A percentile compares a stretch with the other conserved stretches of the same genome.
phyloP scores from a whole-genome alignment of 2,888 invertebrate genomes.

The Lysandra coridon region DNA sequence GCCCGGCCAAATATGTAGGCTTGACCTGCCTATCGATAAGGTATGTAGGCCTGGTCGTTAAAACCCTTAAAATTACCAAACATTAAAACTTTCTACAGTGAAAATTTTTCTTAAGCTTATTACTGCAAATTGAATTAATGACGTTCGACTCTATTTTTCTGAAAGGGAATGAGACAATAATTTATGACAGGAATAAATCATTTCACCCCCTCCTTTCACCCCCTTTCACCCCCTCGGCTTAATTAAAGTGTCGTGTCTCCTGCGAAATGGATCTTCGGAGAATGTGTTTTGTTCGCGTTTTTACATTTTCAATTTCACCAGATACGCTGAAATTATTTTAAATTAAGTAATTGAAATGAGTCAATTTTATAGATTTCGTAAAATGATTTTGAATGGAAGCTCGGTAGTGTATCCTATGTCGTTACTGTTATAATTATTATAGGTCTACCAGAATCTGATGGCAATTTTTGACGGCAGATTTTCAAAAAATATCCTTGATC shows the following conservation, averaged over 20 bases:
- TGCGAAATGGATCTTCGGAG: slow-evolving; percentile 22
- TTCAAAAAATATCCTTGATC: no score
- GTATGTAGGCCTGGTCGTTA: neutral
- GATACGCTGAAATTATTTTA: neutral
- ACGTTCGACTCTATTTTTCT: slow-evolving; percentile 11
- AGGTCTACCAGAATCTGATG: no score
- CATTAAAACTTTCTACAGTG: neutral
- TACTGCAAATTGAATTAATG: neutral
- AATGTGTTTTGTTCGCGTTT: slow-evolving; percentile 18
- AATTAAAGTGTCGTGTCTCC: slow-evolving; percentile 19
- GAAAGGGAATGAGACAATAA: neutral
- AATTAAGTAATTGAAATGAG: neutral
- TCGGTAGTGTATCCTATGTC: no score
- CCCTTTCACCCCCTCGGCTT: neutral
- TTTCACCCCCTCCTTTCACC: neutral
- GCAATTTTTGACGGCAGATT: no score
- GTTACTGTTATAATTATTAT: no score
- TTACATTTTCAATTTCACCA: neutral
- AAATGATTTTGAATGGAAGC: neutral
- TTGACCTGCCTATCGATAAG: neutral
- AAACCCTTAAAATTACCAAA: neutral
- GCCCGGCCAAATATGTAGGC: neutral
- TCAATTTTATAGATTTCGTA: neutral
- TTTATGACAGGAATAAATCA: slow-evolving; percentile 27
- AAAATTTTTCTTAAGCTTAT: neutral